Conservation (phyloP, 2,113 vertebrate species). For the Python bivittatus region DNA sequence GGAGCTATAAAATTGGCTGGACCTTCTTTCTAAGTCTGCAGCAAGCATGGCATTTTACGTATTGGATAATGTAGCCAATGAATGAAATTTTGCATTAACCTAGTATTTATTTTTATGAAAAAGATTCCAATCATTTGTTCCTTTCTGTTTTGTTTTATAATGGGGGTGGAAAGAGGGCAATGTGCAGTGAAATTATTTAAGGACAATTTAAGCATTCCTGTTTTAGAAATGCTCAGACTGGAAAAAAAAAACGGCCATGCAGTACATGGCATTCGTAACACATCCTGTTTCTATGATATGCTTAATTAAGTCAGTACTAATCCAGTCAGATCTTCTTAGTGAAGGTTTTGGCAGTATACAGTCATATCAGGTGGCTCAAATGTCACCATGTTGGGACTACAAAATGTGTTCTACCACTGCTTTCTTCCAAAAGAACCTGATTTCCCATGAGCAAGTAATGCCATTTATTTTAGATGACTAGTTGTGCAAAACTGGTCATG, state of each 20-base stretch:
- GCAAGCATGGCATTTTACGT: not conserved
- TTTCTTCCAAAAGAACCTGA: too few species aligned
- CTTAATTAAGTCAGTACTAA: not conserved
- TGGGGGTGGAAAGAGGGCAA: not conserved
- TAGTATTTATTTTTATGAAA: rapidly evolving
- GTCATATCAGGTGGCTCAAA: too few species aligned
- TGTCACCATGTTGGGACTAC: too few species aligned
- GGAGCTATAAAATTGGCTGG: not conserved
- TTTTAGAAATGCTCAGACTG: not conserved
- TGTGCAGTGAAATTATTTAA: not conserved
- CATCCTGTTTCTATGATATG: too few species aligned
- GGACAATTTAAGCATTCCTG: not conserved
- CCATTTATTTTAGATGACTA: too few species aligned
- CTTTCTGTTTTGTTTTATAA: conserved; percentile 11
- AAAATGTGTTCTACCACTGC: too few species aligned
- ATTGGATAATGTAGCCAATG: not conserved
- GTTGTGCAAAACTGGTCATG: too few species aligned
- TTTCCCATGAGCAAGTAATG: too few species aligned
- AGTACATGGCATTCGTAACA: too few species aligned
- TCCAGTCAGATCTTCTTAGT: not conserved
- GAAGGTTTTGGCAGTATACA: not conserved
- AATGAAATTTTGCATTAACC: not conserved
- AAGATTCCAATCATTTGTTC: not conserved
- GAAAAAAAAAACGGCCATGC: too few species aligned
- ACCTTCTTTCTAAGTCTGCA: not conserved